Evolutionary conservation across 2,888 invertebrate species (phyloP).

Genomic region (Philaethria dido): DNA sequence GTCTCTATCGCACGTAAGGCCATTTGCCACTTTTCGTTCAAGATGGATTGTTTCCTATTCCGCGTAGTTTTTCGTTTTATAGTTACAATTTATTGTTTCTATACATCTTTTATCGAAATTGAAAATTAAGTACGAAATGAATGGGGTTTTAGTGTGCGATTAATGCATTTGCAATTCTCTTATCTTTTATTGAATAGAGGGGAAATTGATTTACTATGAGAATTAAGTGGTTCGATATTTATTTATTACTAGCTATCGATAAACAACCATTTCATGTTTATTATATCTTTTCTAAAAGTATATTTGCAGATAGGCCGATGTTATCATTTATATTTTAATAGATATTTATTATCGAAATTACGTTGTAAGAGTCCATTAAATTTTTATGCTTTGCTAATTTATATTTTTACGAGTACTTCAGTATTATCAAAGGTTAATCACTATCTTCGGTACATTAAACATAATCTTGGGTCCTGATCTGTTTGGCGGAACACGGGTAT

Average conservation of each 20-base stretch:
- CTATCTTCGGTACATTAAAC: constrained; percentile 27
- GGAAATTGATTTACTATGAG: constrained; percentile 66
- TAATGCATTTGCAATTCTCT: constrained; percentile 34
- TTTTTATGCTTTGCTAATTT: constrained; percentile 8
- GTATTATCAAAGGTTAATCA: constrained; percentile 24
- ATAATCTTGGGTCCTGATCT: constrained; percentile 40
- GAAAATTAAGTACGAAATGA: constrained; percentile 56
- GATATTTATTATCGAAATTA: constrained; percentile 15
- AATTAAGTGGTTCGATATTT: constrained; percentile 45
- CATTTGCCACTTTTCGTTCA: constrained; percentile 53
- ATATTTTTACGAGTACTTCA: constrained; percentile 23
- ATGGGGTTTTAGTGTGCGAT: constrained; percentile 32
- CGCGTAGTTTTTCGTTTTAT: constrained; percentile 57
- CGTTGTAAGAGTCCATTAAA: constrained; percentile 6
- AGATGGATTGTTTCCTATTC: constrained; percentile 62
- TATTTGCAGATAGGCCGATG: constrained; percentile 1
- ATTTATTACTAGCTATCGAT: constrained; percentile 4
- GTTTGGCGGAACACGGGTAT: constrained; percentile 60
- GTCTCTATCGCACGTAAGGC: constrained; percentile 56
- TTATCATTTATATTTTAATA: not conserved
- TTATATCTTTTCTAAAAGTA: constrained; percentile 9
- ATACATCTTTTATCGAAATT: constrained; percentile 67
- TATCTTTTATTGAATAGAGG: constrained; percentile 50
- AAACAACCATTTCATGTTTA: constrained; percentile 3
- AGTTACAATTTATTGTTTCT: constrained; percentile 54